Evolutionary conservation across 2,113 vertebrate genomes (phyloP).

Genomic region (Erpornis zantholeuca): DNA sequence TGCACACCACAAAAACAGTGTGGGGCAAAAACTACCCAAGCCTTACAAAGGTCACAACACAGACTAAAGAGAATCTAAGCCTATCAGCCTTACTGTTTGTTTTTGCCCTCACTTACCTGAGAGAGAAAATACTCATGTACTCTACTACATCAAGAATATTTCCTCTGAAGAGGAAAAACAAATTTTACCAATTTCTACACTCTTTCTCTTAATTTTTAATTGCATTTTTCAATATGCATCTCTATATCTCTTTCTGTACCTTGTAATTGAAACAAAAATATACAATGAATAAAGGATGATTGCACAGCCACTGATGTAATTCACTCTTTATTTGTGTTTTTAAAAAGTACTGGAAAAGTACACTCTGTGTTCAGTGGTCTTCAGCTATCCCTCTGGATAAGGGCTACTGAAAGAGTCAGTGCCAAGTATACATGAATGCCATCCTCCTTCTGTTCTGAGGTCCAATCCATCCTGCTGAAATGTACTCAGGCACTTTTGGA

Average conservation of each 20-base stretch:
- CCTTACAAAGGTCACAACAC: not conserved
- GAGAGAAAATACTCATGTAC: not conserved
- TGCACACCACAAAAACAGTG: not conserved
- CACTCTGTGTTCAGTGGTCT: not conserved
- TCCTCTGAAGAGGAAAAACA: not conserved
- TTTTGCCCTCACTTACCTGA: not conserved
- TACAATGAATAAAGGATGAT: not conserved
- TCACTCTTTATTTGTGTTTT: not conserved
- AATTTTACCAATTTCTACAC: not conserved
- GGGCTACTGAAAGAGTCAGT: not conserved
- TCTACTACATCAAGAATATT: not conserved
- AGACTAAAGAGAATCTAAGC: not conserved
- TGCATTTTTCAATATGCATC: not conserved
- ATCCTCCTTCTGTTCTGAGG: not conserved
- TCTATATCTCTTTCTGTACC: not conserved
- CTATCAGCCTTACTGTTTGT: not conserved
- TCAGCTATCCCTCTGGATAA: not conserved
- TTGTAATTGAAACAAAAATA: not conserved
- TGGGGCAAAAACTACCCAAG: not conserved
- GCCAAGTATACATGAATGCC: not conserved
- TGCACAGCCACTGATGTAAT: not conserved
- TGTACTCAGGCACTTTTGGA: not conserved
- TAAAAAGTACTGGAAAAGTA: not conserved
- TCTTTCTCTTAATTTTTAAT: not conserved
- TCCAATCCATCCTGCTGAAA: not conserved